phyloP scores from a whole-genome alignment of 2,888 invertebrate species.

The Pristionchus fissidentatus region DNA sequence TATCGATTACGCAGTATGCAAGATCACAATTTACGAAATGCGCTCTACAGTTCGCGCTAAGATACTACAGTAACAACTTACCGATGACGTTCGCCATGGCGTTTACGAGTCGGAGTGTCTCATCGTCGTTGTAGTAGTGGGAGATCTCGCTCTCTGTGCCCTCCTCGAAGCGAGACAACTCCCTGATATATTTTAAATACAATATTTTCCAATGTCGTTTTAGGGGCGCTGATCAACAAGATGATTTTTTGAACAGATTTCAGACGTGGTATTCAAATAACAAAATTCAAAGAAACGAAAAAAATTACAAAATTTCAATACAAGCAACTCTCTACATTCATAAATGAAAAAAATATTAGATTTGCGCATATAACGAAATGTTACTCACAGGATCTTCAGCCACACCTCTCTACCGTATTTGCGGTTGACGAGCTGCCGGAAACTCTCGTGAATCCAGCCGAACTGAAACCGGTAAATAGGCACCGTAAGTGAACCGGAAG shows the following conservation, averaged over 20 bases:
- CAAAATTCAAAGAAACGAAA: no score
- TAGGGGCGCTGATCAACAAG: background rate
- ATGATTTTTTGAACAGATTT: background rate
- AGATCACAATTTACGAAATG: no score
- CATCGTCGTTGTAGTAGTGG: conserved; percentile 73
- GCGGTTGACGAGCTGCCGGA: conserved; percentile 70
- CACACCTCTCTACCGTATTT: conserved; percentile 73
- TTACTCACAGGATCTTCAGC: conserved; percentile 71
- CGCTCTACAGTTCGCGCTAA: no score
- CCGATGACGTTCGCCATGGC: conserved; percentile 72
- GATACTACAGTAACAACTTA: background rate
- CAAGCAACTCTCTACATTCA: no score
- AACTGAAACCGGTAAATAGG: no score
- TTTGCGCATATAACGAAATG: background rate
- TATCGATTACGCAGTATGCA: no score
- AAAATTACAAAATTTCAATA: no score
- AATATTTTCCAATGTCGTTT: background rate
- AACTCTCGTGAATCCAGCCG: conserved; percentile 74
- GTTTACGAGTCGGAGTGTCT: conserved; percentile 70
- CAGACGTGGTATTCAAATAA: no score
- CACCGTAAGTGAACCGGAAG: no score
- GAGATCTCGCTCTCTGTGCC: conserved; percentile 72
- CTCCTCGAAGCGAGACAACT: conserved; percentile 72
- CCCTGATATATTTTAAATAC: conserved; percentile 56
- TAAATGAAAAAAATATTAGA: background rate